A percentile compares a stretch with the other conserved stretches of the same genome.
Evolutionary conservation across 2,797 vertebrate genomes (phyloP).

Genomic region (Gallinago stenura): DNA sequence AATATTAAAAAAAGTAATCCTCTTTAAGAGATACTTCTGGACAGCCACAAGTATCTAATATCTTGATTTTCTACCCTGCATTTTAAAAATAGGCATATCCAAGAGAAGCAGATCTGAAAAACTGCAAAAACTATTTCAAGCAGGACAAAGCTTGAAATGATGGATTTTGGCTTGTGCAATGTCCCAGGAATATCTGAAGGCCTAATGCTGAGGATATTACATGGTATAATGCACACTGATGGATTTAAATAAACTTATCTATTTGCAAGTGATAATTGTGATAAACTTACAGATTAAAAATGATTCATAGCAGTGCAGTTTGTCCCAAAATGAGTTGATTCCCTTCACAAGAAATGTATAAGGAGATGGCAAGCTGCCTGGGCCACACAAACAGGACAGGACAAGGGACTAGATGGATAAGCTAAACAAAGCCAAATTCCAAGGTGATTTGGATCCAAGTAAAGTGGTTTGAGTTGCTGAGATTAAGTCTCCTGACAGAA

Average conservation of each 20-base stretch:
- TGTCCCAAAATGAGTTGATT: not conserved
- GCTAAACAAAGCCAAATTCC: not conserved
- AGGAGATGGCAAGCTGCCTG: not conserved
- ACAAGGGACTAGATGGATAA: not conserved
- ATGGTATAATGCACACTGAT: conserved; percentile 1
- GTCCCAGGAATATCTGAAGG: conserved; percentile 3
- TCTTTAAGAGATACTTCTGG: conserved; percentile 39
- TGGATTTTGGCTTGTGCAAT: not conserved
- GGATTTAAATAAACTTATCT: conserved; percentile 9
- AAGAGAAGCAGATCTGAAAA: conserved; percentile 40
- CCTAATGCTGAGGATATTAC: conserved; percentile 9
- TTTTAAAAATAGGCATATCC: conserved; percentile 48
- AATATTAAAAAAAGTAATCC: not conserved
- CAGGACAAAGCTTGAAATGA: conserved; percentile 12
- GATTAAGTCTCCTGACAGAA: not conserved
- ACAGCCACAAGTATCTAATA: not conserved
- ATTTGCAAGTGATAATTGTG: conserved; percentile 20
- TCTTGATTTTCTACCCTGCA: conserved; percentile 20
- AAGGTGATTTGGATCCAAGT: not conserved
- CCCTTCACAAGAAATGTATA: not conserved
- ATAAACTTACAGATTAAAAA: conserved; percentile 28
- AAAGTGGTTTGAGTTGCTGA: not conserved
- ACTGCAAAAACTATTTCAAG: conserved; percentile 38
- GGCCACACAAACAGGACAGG: not conserved
- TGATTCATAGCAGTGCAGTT: not conserved